These are phyloP conservation scores for Agrochola circellaris DNA, from an alignment of 2,888 invertebrate genomes.

Conservation along the genomic window DNA sequence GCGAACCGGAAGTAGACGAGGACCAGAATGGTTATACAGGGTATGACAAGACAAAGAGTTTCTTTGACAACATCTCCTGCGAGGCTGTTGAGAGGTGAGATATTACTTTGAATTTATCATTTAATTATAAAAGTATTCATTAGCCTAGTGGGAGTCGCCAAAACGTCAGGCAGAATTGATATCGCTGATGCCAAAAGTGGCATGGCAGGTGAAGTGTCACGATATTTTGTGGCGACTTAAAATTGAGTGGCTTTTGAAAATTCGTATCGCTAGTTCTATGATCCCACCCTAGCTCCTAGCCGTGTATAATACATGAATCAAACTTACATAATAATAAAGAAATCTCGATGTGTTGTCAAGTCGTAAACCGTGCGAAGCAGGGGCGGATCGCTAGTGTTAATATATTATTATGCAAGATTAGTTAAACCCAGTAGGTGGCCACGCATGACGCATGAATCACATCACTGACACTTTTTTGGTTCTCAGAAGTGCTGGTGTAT, in stretches of 20 bases:
- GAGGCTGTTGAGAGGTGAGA: constrained; percentile 97
- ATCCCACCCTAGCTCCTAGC: too few relatives aligned
- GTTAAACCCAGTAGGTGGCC: too few relatives aligned
- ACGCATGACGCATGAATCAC: too few relatives aligned
- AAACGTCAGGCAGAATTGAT: background rate
- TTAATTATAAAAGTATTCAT: background rate
- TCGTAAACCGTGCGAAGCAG: too few relatives aligned
- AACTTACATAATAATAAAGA: too few relatives aligned
- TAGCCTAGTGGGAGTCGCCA: background rate
- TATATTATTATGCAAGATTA: too few relatives aligned
- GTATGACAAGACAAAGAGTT: constrained; percentile 99
- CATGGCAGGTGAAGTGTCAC: background rate
- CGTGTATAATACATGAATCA: too few relatives aligned
- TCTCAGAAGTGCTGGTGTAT: too few relatives aligned
- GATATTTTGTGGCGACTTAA: background rate
- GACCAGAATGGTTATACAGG: constrained; percentile 92
- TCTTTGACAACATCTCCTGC: constrained; percentile 99
- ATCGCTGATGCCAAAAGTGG: background rate
- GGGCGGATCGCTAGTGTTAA: too few relatives aligned
- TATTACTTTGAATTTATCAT: background rate
- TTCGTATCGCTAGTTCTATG: background rate
- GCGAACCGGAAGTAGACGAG: constrained; percentile 94
- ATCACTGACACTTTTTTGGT: too few relatives aligned
- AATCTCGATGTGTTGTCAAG: too few relatives aligned
- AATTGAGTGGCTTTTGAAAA: background rate